Evolutionary conservation across 2,113 vertebrate species (phyloP).

Genomic region (Aegotheles bennettii): DNA sequence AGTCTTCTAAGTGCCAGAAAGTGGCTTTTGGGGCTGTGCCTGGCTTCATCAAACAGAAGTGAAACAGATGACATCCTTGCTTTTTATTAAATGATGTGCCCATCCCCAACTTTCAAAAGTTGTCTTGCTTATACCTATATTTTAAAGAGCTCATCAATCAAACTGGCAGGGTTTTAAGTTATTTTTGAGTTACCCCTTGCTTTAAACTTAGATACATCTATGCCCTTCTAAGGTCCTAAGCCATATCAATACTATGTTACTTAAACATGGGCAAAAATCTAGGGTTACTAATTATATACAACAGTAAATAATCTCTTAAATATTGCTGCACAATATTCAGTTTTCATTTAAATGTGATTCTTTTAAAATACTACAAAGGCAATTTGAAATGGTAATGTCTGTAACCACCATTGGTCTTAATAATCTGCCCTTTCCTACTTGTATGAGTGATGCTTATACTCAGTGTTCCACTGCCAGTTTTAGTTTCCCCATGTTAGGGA

Average conservation of each 20-base stretch:
- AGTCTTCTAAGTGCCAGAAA: not conserved
- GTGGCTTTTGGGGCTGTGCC: not conserved
- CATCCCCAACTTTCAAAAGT: not conserved
- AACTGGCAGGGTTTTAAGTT: not conserved
- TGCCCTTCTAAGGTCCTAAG: not conserved
- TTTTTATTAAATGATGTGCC: not conserved
- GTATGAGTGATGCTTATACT: not conserved
- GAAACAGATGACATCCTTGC: not conserved
- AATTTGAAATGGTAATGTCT: not conserved
- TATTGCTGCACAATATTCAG: not conserved
- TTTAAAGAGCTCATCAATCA: not conserved
- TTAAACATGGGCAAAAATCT: not conserved
- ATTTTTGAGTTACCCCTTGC: not conserved
- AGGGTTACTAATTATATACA: not conserved
- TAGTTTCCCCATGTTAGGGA: too few relatives aligned
- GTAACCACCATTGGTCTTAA: not conserved
- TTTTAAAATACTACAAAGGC: slow-evolving; percentile 6
- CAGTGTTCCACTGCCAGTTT: not conserved
- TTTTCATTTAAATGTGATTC: not conserved
- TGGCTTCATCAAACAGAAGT: not conserved
- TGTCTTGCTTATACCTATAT: not conserved
- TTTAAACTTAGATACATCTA: not conserved
- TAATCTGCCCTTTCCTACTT: not conserved
- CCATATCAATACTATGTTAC: not conserved
- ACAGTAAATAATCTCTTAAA: not conserved